Percentiles rank a stretch among this genome's conserved stretches.
These are phyloP conservation scores for Chrysolophus pictus DNA, from an alignment of 2,797 vertebrate species.

Conservation along the genomic window DNA sequence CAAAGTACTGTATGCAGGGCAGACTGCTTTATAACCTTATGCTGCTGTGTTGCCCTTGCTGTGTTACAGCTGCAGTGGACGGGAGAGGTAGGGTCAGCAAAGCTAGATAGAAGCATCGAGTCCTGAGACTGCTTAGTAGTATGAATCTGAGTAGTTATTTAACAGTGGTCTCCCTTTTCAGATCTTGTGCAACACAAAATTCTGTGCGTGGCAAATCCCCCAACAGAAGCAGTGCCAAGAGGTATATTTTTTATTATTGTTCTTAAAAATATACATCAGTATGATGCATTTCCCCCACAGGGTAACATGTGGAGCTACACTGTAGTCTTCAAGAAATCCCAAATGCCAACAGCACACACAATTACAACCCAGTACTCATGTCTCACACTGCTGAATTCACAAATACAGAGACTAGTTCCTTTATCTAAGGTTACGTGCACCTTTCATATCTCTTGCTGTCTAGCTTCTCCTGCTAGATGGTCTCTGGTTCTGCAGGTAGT, in stretches of 20 bases:
- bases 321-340: neutral
- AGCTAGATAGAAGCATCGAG: neutral
- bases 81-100: neutral
- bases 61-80: neutral
- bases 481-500: neutral
- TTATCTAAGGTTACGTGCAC: neutral
- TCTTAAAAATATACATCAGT: neutral
- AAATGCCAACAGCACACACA: accelerated
- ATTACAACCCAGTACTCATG: neutral
- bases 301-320: neutral
- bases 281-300: neutral
- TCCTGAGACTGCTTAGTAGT: neutral
- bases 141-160: neutral
- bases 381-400: neutral
- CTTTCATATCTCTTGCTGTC: neutral
- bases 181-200: neutral
- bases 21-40: neutral
- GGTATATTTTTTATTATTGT: neutral
- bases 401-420: neutral
- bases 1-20: neutral
- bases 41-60: neutral
- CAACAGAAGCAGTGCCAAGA: neutral
- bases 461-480: neutral
- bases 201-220: neutral
- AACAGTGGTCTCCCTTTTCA: neutral